A percentile compares a stretch with the other conserved stretches of the same genome.
Conservation (phyloP, 2,797 vertebrate species). For the Cossypha dichroa region DNA sequence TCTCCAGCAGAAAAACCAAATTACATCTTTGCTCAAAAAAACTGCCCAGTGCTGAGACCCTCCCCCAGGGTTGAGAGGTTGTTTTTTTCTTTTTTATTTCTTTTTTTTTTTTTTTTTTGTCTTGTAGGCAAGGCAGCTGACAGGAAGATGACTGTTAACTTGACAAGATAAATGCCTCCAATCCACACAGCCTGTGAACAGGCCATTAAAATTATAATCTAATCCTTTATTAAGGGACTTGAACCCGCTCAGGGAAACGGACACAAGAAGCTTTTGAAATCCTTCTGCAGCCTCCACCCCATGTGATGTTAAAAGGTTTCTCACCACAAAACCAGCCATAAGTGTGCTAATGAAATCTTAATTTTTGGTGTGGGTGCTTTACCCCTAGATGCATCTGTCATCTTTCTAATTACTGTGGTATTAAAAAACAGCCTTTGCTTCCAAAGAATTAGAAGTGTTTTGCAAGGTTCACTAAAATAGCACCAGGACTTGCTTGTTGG, state of each 20-base stretch:
- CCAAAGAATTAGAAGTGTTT: background rate
- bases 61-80: background rate
- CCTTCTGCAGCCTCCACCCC: background rate
- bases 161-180: conserved; percentile 41
- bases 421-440: background rate
- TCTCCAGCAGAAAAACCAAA: background rate
- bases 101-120: background rate
- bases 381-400: background rate
- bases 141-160: conserved; percentile 39
- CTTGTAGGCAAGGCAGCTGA: conserved; percentile 33
- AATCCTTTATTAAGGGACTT: conserved; percentile 37
- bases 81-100: background rate
- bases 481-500: background rate
- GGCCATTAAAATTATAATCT: conserved; percentile 36
- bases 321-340: background rate
- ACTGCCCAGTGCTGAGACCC: background rate
- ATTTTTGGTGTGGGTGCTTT: background rate
- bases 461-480: background rate
- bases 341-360: background rate
- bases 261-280: conserved; percentile 51
- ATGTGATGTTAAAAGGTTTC: background rate
- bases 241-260: background rate
- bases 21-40: background rate
- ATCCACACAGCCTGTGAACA: background rate
- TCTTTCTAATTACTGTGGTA: background rate